Percentiles rank a stretch among this genome's conserved stretches.
phyloP scores from a whole-genome alignment of 35 echinoderm and acorn worm species.

The Lytechinus pictus region DNA sequence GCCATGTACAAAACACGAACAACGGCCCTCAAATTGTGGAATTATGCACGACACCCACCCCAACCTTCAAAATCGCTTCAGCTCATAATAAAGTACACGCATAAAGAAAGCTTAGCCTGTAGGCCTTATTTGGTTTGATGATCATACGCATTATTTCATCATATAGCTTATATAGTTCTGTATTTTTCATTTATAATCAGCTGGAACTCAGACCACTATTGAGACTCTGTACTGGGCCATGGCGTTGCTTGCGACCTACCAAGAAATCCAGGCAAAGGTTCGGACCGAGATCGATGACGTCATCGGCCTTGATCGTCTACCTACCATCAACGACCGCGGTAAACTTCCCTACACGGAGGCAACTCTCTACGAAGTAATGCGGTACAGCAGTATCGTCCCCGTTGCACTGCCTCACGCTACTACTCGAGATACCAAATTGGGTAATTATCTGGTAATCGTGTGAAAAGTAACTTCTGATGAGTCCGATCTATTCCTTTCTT shows the following conservation, averaged over 20 bases:
- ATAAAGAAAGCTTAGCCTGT: no score
- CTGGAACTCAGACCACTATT: conserved; percentile 72
- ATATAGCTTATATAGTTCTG: no score
- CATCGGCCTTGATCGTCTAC: conserved; percentile 64
- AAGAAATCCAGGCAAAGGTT: conserved; percentile 68
- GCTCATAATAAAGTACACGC: no score
- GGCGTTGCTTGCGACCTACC: conserved; percentile 61
- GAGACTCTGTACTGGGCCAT: conserved; percentile 76
- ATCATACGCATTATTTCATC: no score
- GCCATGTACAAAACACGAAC: no score
- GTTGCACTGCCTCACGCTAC: conserved; percentile 66
- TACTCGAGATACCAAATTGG: conserved; percentile 50
- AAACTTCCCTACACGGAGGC: conserved; percentile 75
- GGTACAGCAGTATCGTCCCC: conserved; percentile 56
- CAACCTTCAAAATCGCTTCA: no score
- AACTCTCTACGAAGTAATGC: conserved; percentile 59
- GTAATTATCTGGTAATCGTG: conserved; percentile 8
- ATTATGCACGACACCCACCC: no score
- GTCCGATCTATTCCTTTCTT: no score
- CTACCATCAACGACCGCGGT: conserved; percentile 57
- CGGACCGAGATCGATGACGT: conserved; percentile 78
- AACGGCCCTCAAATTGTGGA: no score
- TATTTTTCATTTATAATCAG: not conserved
- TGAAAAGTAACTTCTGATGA: no score
- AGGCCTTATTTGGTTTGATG: no score